These are phyloP conservation scores for Caenorhabditis zanzibari DNA, from an alignment of 2,888 invertebrate genomes.

Conservation along the genomic window DNA sequence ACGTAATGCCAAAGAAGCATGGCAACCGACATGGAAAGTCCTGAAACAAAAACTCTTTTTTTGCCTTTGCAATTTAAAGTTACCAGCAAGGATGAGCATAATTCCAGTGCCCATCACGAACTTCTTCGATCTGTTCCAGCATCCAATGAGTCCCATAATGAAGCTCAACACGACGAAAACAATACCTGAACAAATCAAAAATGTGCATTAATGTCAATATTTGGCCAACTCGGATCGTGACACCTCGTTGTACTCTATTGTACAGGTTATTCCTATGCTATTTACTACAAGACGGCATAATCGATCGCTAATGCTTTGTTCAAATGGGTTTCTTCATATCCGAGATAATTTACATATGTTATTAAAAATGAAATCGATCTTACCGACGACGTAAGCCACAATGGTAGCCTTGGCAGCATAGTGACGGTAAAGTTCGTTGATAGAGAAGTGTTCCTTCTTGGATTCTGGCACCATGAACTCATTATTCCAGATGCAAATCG, in stretches of 20 bases:
- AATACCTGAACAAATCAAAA: slow-evolving; percentile 87
- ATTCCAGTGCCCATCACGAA: slow-evolving; percentile 91
- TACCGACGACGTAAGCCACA: slow-evolving; percentile 64
- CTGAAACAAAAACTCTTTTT: slow-evolving; percentile 32
- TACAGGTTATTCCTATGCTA: slow-evolving; percentile 60
- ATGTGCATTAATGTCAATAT: slow-evolving; percentile 69
- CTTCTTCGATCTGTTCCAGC: slow-evolving; percentile 95
- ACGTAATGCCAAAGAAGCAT: slow-evolving; percentile 89
- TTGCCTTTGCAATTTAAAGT: too few relatives aligned
- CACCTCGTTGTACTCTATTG: slow-evolving; percentile 59
- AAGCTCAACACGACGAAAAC: slow-evolving; percentile 94
- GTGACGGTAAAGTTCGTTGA: slow-evolving; percentile 69
- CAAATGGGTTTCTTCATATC: slow-evolving; percentile 10
- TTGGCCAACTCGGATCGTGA: slow-evolving; percentile 60
- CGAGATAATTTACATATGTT: neutral
- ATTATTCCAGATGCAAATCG: slow-evolving; percentile 74
- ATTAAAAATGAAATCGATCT: slow-evolving; percentile 16
- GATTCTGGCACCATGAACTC: slow-evolving; percentile 77
- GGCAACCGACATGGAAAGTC: slow-evolving; percentile 91
- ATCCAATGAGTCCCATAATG: slow-evolving; percentile 96
- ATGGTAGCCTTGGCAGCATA: slow-evolving; percentile 67
- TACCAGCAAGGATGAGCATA: slow-evolving; percentile 44
- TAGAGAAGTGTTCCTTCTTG: slow-evolving; percentile 70
- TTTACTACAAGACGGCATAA: slow-evolving; percentile 35
- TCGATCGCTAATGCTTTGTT: slow-evolving; percentile 34